These are phyloP conservation scores for Rhopilema esculentum DNA, from an alignment of 30 jellyfish, hydroid and myxozoan species.

Conservation along the genomic window DNA sequence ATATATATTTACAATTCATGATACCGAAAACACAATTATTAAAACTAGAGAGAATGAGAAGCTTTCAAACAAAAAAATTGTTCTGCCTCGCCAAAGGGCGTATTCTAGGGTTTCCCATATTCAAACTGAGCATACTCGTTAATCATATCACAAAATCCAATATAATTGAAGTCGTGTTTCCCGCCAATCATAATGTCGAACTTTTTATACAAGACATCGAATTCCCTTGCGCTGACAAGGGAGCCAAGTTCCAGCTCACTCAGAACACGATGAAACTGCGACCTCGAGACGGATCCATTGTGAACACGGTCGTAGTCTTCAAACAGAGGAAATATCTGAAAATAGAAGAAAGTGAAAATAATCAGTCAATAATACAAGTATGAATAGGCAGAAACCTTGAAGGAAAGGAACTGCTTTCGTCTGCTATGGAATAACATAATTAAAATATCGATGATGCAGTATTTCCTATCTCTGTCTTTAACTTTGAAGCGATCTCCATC, in stretches of 20 bases:
- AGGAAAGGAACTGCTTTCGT: too few species aligned
- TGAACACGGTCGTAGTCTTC: slow-evolving; percentile 96
- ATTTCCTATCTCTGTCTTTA: too few species aligned
- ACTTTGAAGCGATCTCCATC: too few species aligned
- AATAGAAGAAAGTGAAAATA: neutral
- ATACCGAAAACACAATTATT: too few species aligned
- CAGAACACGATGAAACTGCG: slow-evolving; percentile 95
- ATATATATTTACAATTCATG: too few species aligned
- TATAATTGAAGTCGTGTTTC: slow-evolving; percentile 89
- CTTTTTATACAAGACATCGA: slow-evolving; percentile 86
- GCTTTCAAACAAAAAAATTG: neutral
- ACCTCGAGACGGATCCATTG: slow-evolving; percentile 95
- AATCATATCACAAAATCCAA: slow-evolving; percentile 83
- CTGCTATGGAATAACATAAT: too few species aligned
- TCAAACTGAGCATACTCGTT: slow-evolving; percentile 90
- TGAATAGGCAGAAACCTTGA: too few species aligned
- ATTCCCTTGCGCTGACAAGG: slow-evolving; percentile 90
- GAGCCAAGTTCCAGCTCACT: slow-evolving; percentile 95
- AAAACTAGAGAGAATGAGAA: too few species aligned
- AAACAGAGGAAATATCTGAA: slow-evolving; percentile 88
- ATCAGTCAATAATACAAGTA: neutral
- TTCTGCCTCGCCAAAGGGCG: neutral
- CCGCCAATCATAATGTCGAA: slow-evolving; percentile 91
- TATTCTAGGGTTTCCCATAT: slow-evolving; percentile 62
- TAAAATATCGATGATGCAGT: too few species aligned